phyloP scores from a whole-genome alignment of 2,113 vertebrate genomes.

The Sebastes schlegelii region DNA sequence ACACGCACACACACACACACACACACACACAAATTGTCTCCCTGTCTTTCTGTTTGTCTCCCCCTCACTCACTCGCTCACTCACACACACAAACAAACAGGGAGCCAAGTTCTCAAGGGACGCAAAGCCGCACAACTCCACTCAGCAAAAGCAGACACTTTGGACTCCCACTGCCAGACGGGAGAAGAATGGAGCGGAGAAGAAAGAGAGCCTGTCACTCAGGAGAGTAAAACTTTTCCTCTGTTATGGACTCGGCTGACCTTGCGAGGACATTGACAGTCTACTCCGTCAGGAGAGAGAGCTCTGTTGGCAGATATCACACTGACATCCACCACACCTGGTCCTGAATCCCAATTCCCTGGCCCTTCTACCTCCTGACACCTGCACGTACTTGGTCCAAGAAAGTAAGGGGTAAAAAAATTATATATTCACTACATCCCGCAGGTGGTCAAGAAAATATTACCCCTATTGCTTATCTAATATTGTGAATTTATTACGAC shows the following conservation, averaged over 20 bases:
- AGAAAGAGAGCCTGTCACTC: conserved; percentile 61
- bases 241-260: conserved; percentile 63
- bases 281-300: conserved; percentile 33
- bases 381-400: conserved; percentile 14
- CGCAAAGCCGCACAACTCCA: conserved; percentile 51
- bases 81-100: conserved; percentile 59
- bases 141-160: conserved; percentile 64
- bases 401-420: neutral
- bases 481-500: neutral
- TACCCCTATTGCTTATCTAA: neutral
- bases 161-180: conserved; percentile 54
- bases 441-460: conserved; percentile 1
- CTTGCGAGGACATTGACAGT: conserved; percentile 58
- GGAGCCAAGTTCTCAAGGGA: conserved; percentile 68
- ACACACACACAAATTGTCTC: conserved; percentile 50
- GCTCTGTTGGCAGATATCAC: conserved; percentile 44
- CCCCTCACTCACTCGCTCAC: conserved; percentile 54
- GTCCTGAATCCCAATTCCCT: conserved; percentile 51
- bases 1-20: conserved; percentile 7
- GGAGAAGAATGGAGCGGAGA: conserved; percentile 42
- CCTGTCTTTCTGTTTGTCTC: conserved; percentile 57
- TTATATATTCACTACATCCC: neutral
- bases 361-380: conserved; percentile 19
- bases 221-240: conserved; percentile 62
- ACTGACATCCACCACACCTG: conserved; percentile 47